These are phyloP conservation scores for Sandelia bainsii DNA, from an alignment of 2,797 vertebrate species.

Conservation along the genomic window DNA sequence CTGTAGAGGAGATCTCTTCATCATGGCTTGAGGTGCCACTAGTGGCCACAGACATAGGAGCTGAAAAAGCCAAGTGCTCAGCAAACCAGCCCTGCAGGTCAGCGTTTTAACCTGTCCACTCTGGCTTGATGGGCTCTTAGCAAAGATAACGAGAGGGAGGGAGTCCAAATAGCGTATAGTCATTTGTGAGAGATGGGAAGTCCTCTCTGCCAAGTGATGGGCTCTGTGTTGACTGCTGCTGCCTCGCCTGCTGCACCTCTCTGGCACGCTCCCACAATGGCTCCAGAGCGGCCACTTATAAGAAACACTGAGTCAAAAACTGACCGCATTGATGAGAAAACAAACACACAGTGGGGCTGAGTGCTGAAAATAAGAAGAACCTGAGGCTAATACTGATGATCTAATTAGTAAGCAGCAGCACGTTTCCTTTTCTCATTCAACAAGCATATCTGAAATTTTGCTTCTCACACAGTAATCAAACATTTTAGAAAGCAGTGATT, in stretches of 20 bases:
- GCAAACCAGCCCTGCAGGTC: constrained; percentile 44
- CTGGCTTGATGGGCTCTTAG: constrained; percentile 55
- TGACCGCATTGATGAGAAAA: constrained; percentile 5
- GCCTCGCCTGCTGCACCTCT: constrained; percentile 30
- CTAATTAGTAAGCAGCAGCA: constrained; percentile 4
- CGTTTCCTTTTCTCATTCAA: not conserved
- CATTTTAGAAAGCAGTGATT: constrained; percentile 32
- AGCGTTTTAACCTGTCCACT: constrained; percentile 43
- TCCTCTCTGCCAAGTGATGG: constrained; percentile 41
- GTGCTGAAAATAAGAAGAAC: constrained; percentile 1
- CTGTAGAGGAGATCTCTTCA: constrained; percentile 59
- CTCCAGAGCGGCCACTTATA: constrained; percentile 14
- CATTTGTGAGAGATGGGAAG: constrained; percentile 33
- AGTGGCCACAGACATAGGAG: constrained; percentile 24
- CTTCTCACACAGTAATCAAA: constrained; percentile 21
- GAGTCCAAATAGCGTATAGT: constrained; percentile 23
- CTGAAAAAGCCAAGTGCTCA: constrained; percentile 37
- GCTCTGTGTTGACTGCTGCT: constrained; percentile 35
- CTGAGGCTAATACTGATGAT: not conserved
- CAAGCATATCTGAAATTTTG: not conserved
- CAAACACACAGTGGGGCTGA: not conserved
- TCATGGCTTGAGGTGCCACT: constrained; percentile 48
- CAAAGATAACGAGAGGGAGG: constrained; percentile 49
- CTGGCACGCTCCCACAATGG: constrained; percentile 34
- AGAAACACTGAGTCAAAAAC: constrained; percentile 12